Evolutionary conservation across 2,113 vertebrate genomes (phyloP).

Genomic region (Protobothrops flavoviridis): DNA sequence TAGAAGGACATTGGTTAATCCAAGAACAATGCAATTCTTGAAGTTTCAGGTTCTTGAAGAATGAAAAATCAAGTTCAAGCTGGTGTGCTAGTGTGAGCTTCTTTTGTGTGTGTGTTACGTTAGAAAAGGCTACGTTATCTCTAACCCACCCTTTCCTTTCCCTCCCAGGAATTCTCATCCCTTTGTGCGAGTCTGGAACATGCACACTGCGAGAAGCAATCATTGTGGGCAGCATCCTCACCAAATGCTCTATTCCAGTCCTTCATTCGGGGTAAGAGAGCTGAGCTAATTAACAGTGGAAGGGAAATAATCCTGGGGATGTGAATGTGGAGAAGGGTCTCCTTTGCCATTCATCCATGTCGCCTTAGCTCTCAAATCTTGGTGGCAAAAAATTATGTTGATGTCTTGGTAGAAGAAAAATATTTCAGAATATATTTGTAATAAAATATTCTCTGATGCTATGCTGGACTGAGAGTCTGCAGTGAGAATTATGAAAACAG

Average conservation of each 20-base stretch:
- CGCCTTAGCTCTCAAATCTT: neutral
- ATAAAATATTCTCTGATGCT: neutral
- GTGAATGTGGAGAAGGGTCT: neutral
- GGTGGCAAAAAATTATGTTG: neutral
- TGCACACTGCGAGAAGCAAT: constrained; percentile 93
- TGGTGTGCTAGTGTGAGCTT: neutral
- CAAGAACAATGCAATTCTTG: neutral
- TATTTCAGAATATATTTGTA: neutral
- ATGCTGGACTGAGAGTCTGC: neutral
- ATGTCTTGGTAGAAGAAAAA: neutral
- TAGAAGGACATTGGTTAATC: neutral
- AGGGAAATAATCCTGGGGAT: neutral
- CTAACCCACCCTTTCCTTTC: accelerated
- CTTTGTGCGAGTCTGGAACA: constrained; percentile 93
- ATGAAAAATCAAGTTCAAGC: neutral
- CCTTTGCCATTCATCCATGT: neutral
- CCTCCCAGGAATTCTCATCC: constrained; percentile 87
- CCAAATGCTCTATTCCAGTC: constrained; percentile 94
- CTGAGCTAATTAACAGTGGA: accelerated
- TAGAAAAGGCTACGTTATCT: neutral
- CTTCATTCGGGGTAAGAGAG: constrained; percentile 90
- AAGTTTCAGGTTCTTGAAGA: neutral
- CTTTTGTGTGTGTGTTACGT: neutral
- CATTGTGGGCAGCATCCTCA: constrained; percentile 94
- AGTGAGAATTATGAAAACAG: neutral